Conservation (phyloP, 2,888 invertebrate genomes). For the Eurois occulta region DNA sequence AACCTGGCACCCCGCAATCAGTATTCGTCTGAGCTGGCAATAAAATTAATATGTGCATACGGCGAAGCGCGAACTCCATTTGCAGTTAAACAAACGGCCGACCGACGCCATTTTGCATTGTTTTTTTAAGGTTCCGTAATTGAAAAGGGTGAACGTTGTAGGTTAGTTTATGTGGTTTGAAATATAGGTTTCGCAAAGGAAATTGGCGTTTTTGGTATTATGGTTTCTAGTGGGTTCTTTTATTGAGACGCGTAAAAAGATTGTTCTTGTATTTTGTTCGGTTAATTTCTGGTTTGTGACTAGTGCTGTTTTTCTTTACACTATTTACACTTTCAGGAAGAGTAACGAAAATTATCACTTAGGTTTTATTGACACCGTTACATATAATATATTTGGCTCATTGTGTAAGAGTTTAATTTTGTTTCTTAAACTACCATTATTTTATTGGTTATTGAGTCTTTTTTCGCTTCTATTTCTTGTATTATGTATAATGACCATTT, state of each 20-base stretch:
- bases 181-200: slow-evolving; percentile 48
- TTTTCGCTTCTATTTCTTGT: neutral
- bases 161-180: slow-evolving; percentile 57
- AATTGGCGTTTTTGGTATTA: slow-evolving; percentile 47
- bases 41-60: slow-evolving; percentile 82
- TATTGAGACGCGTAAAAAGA: neutral
- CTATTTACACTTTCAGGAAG: neutral
- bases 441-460: rapidly evolving
- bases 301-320: neutral
- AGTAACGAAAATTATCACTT: neutral
- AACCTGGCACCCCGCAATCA: slow-evolving; percentile 66
- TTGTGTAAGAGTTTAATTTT: neutral
- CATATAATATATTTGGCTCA: too few relatives aligned
- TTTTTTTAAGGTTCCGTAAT: slow-evolving; percentile 73
- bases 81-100: slow-evolving; percentile 78
- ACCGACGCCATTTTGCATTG: slow-evolving; percentile 78
- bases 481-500: too few relatives aligned
- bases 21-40: slow-evolving; percentile 68
- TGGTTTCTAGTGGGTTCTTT: slow-evolving; percentile 1
- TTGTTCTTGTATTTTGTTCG: neutral
- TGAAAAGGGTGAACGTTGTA: slow-evolving; percentile 63
- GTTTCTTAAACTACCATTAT: neutral
- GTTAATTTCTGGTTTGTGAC: neutral
- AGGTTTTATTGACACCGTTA: neutral
- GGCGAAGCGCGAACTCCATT: slow-evolving; percentile 78